Evolutionary conservation across 2,113 vertebrate genomes (phyloP).

Genomic region (Meriones unguiculatus): DNA sequence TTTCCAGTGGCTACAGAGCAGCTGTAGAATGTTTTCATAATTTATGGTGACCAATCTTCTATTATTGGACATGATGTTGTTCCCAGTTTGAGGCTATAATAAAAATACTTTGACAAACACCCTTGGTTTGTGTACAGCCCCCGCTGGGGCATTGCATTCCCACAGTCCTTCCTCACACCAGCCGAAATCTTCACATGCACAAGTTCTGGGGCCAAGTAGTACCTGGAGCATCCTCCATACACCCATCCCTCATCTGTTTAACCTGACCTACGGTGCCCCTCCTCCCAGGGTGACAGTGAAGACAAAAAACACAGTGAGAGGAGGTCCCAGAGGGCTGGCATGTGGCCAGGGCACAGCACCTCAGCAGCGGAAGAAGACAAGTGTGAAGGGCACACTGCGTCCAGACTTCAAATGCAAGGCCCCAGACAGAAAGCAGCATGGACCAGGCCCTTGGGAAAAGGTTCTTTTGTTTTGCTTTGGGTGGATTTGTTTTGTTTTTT

Average conservation of each 20-base stretch:
- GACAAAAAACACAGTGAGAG: not conserved
- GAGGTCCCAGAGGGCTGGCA: not conserved
- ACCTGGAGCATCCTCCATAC: not conserved
- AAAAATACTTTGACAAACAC: conserved; percentile 64
- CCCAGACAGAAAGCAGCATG: not conserved
- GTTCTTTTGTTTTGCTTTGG: not conserved
- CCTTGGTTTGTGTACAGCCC: conserved; percentile 45
- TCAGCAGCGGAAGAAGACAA: not conserved
- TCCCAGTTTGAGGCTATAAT: conserved; percentile 71
- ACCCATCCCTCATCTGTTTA: not conserved
- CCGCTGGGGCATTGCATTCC: not conserved
- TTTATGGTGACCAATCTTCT: conserved; percentile 71
- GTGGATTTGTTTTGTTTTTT: not conserved
- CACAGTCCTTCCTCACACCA: not conserved
- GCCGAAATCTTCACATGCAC: not conserved
- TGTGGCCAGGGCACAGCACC: not conserved
- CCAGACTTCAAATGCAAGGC: conserved; percentile 3
- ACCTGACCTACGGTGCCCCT: not conserved
- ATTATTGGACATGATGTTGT: conserved; percentile 66
- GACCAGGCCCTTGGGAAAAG: not conserved
- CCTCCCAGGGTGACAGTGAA: not conserved
- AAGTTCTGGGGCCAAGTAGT: not conserved
- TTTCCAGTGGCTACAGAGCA: conserved; percentile 68
- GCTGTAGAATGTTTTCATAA: conserved; percentile 61
- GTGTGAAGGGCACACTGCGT: not conserved